Conservation (phyloP, 2,113 vertebrate genomes). For the Pampusana beccarii region DNA sequence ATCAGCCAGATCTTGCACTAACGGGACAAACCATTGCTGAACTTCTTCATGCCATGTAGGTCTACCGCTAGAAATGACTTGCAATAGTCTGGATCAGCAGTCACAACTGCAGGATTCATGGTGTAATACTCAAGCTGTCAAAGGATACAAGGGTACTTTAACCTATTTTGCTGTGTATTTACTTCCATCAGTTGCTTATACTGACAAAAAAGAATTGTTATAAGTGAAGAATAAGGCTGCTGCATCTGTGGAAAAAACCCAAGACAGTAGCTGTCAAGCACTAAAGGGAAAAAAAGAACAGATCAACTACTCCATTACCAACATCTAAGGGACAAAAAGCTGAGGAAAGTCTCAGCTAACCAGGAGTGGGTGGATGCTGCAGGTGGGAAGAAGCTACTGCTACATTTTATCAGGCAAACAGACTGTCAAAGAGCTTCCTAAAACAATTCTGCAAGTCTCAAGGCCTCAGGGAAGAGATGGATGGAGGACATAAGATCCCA, state of each 20-base stretch:
- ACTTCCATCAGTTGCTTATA: neutral
- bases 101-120: neutral
- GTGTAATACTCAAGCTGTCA: neutral
- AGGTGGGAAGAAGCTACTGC: neutral
- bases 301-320: neutral
- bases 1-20: neutral
- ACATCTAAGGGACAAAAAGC: neutral
- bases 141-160: neutral
- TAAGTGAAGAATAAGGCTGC: neutral
- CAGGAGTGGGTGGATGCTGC: neutral
- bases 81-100: neutral
- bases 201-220: neutral
- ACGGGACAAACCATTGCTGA: neutral
- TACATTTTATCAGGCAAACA: neutral
- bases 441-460: neutral
- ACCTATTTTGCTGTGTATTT: neutral
- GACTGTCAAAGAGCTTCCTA: neutral
- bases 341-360: neutral
- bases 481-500: neutral
- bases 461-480: neutral
- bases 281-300: neutral
- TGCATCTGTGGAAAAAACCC: neutral
- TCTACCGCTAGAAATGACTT: neutral
- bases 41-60: neutral
- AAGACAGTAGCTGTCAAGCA: neutral